Evolutionary conservation across 2,888 invertebrate genomes (phyloP), one percentile per base, ranked within the genome.

Genomic region (Aelia acuminata): DNA sequence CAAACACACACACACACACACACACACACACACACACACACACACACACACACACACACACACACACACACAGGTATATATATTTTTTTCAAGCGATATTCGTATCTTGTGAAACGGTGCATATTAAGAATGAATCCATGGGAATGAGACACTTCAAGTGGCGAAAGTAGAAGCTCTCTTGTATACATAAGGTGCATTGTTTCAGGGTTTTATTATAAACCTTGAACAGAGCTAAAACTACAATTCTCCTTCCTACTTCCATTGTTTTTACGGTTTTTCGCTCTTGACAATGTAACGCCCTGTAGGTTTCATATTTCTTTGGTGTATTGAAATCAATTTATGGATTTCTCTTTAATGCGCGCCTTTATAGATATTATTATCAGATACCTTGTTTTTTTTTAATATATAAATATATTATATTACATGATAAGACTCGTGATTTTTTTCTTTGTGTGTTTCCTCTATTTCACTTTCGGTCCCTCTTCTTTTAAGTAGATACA

Each of bases 121-220:
- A 80, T 35, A 80, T 43, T 43, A 43, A 31, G 63, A 43, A 80
- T 13, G 80, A 80, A 43, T 18, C 80, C 43, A 80, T 43, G 80
- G 75, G 75, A 75, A 75, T 75, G 75, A 75, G 26, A 75, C 39
- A 80, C 8, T 80, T 80, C 11, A 80, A 43, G 80, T 80, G 80
- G 80, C 39, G 80, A 80, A 80, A 80, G 80, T 80, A 43, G 80
- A 80, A 80, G 80, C 80, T 80, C 39, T 20, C 8, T 57, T 57
- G 80, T 80, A n/a, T 80, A 80, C 80, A 43, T 43, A 80, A 80
- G 80, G 43, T 80, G 80, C 43, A 80, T 80, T 80, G 80, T 80
- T 80, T 43, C 80, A n/a, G 43, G 43, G 22, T 80, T 80, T 43
- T 80, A 35, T 43, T 80, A 80, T 80, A 80, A 80, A 80, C 80